Evolutionary conservation across 2,797 vertebrate species (phyloP).

Genomic region (Avahi laniger): DNA sequence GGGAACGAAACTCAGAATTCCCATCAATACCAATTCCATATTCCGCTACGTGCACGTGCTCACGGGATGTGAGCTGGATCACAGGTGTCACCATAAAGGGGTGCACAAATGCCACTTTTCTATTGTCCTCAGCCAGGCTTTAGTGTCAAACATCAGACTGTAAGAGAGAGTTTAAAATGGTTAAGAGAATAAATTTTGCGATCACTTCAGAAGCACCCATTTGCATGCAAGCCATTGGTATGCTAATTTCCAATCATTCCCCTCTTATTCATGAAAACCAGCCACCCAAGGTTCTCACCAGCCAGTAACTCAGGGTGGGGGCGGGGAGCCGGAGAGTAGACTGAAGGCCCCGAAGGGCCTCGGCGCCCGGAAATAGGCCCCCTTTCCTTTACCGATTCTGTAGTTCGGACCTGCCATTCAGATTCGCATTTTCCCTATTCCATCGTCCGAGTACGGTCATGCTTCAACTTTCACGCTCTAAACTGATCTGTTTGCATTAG

Average conservation of each 20-base stretch:
- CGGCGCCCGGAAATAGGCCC: neutral
- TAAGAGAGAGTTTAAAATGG: neutral
- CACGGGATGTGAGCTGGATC: rapidly evolving
- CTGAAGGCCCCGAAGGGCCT: neutral
- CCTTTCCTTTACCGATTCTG: neutral
- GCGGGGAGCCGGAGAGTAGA: too few species aligned
- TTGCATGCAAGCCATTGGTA: neutral
- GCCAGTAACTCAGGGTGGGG: neutral
- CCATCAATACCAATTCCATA: neutral
- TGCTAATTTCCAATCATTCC: neutral
- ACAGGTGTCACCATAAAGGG: neutral
- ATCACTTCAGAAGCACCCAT: neutral
- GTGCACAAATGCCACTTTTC: neutral
- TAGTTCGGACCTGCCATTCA: neutral
- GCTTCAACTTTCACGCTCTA: neutral
- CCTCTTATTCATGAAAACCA: neutral
- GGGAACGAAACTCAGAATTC: neutral
- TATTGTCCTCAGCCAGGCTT: neutral
- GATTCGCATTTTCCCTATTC: neutral
- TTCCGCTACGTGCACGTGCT: neutral
- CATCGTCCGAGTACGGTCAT: neutral
- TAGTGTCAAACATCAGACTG: constrained; percentile 12
- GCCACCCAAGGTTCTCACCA: neutral
- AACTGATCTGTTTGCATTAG: neutral
- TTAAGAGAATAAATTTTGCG: constrained; percentile 20